Percentiles rank a stretch among this genome's conserved stretches.
These are phyloP conservation scores for Andrena bicolor DNA, from an alignment of 2,888 invertebrate species.

Conservation along the genomic window DNA sequence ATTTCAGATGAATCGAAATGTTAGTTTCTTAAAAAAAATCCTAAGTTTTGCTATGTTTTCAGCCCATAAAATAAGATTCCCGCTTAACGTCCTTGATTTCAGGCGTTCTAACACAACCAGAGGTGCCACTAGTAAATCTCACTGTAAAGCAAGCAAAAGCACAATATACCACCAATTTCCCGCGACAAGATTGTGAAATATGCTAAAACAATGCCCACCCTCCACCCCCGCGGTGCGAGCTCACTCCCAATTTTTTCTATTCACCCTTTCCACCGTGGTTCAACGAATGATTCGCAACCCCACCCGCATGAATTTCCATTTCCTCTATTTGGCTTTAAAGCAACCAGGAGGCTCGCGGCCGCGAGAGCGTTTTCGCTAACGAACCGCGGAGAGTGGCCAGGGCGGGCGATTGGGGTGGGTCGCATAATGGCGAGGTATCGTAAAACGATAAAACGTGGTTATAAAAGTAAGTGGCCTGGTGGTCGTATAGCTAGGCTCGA, in stretches of 20 bases:
- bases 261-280: not conserved
- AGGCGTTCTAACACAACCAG: not conserved
- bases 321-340: not conserved
- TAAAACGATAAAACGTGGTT: conserved; percentile 65
- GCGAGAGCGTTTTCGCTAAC: conserved; percentile 20
- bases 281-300: conserved; percentile 23
- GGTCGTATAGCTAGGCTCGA: conserved; percentile 29
- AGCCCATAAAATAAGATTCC: too few species aligned
- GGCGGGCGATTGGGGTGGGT: conserved; percentile 20
- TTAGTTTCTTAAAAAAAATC: too few species aligned
- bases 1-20: too few species aligned
- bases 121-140: not conserved
- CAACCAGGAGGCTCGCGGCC: not conserved
- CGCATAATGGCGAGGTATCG: conserved; percentile 61
- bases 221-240: not conserved
- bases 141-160: not conserved
- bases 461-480: conserved; percentile 65
- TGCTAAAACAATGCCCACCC: not conserved
- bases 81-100: too few species aligned
- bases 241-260: conserved; percentile 27
- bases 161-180: not conserved
- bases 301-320: conserved; percentile 43
- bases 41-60: too few species aligned
- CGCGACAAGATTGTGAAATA: not conserved
- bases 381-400: conserved; percentile 19